phyloP scores from a whole-genome alignment of 2,113 vertebrate species.

The Tonatia bakeri region DNA sequence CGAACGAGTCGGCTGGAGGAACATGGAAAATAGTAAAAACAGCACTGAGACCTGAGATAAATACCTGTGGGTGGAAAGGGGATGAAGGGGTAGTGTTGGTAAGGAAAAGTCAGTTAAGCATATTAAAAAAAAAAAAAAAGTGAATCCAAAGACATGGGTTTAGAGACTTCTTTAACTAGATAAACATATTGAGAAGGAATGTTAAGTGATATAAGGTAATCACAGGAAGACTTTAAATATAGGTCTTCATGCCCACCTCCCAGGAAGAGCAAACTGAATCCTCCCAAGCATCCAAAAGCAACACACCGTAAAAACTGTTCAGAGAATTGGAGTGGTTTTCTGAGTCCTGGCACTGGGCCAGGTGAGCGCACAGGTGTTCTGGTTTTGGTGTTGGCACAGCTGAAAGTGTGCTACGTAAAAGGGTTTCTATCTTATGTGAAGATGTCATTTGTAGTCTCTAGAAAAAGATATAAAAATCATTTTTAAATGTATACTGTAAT shows the following conservation, averaged over 20 bases:
- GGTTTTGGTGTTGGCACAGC: background rate
- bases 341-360: background rate
- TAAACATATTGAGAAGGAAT: background rate
- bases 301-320: background rate
- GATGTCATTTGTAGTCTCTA: background rate
- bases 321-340: too few species aligned
- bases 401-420: background rate
- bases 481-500: background rate
- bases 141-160: background rate
- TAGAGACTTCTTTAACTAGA: background rate
- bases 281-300: background rate
- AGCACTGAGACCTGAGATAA: background rate
- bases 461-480: background rate
- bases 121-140: too few species aligned
- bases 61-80: background rate
- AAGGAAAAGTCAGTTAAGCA: background rate
- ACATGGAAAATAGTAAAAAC: background rate
- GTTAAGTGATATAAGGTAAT: background rate
- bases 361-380: background rate
- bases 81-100: background rate
- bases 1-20: background rate
- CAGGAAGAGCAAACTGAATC: background rate
- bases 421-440: background rate
- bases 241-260: background rate
- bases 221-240: background rate